Base-by-base conservation (phyloP, 2,888 invertebrate genomes). In the Leptodirus hochenwartii region DNA sequence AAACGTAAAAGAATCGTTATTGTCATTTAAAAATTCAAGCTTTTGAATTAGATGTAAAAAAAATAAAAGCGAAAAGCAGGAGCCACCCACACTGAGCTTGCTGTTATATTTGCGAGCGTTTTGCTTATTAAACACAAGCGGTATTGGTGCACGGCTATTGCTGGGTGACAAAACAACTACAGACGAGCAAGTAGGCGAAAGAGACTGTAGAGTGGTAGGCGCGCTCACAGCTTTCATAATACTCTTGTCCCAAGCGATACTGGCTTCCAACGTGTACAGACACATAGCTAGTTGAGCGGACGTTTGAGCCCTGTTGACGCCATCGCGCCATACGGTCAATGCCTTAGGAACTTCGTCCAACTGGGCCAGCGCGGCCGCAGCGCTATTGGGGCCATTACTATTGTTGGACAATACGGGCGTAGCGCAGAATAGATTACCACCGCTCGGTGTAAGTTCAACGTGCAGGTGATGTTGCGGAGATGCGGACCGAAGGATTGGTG, bases 211-310 rank as follows among this genome's bases (percentile, higher is more conserved):
- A 20, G n/a, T n/a, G 6, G 43, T 42, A 43, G 47, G 45, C 40
- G 45, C 51, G 77, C 85, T 74, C 66, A 93, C 91, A 62, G 93
- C 95, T 69, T 93, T 91, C 93, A 96, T 93, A 50, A 93, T 85
- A 61, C 91, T 91, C 63, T 93, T 91, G 60, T 96, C 95, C 96
- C 96, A 96, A 22, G 93, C 91, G 44, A 96, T 85, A 50, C 80
- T 81, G 2, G 79, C 75, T 51, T 93, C 90, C 40, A 96, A 61
- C 44, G 85, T 80, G 47, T 85, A 80, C 34, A 90, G 64, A 43
- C 84, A 77, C 74, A 90, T 77, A 13, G 85, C 81, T 14, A 95
- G 61, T 50, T 95, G 93, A 0, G 91, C 82, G 0, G 90, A 76
- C 0, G 88, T 88, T 44, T 70, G 73, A 25, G 87, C 79, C 28